Base-by-base conservation (phyloP, 2,113 vertebrate genomes). In the Pontoporia blainvillei region DNA sequence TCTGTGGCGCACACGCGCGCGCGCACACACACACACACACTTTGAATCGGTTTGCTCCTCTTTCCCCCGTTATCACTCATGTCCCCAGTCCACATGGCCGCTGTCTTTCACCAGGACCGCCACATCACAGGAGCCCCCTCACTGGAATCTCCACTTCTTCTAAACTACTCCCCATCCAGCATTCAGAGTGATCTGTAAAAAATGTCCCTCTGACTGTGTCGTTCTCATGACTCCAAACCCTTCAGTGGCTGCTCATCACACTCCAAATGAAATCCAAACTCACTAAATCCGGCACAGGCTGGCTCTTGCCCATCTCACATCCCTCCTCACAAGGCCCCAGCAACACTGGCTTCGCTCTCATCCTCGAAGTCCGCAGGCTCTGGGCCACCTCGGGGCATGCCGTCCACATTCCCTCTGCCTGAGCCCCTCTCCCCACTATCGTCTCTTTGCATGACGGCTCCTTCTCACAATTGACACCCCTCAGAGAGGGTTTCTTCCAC, bases 1-100 rank as follows among this genome's bases (percentile, higher is more conserved):
- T 71, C 39, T 9, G 6, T 23, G 14, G 21, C 59, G 13, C 0
- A 10, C 12, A 2, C 10, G 10, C 10, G 0, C 44, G 44, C 2
- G 44, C 44, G 8, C 44, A 52, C 49, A 15, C 49, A 52, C 52
- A 52, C 25, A 57, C 8, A 27, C 44, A 39, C 4, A 8, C 15
- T 21, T 72, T 11, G 71, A 75, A 23, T 57, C 1, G 1, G n/a
- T 76, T 59, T 78, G 89, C 9, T 78, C 23, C 23, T 29, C 79
- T 73, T 61, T 44, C 36, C 12, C 23, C 25, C 18, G 2, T 10
- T 6, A 66, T 73, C 78, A 76, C 11, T 59, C 15, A 17, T 3
- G 36, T 71, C 52, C 52, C 21, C 6, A 4, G 36, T 18, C 25
- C 71, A 44, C 1, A 4, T 17, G 36, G 34, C 15, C 23, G 0